Base-by-base conservation (phyloP, 1,140 invertebrate species). In the Adoxophyes honmai region DNA sequence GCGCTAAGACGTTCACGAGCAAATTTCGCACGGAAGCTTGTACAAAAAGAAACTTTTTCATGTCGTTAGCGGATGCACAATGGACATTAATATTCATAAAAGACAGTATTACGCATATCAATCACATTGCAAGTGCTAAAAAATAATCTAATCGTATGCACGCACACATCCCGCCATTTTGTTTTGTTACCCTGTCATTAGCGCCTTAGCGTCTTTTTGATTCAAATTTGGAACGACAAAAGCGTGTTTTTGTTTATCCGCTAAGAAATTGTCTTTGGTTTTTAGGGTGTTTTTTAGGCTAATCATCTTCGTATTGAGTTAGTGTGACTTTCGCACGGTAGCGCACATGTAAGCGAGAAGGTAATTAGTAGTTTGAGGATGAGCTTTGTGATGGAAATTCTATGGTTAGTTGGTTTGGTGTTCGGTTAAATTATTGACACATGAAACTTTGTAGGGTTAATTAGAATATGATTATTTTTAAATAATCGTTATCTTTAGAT, bases 171-270 rank as follows among this genome's bases (percentile, higher is more conserved):
- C 68, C 68, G 61, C 60, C 64, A 59, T 71, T 75, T 78, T 69
- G 64, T 69, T 57, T 73, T 70, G 21, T 64, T 48, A 56, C 53
- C 68, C 70, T 76, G 65, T 79, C 78, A 82, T 82, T 82, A 79
- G 73, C 75, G 75, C 67, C 69, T 71, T 76, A n/a, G 34, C 44
- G 18, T 44, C 56, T 38, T 18, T 37, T 42, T 71, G 16, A 68
- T 73, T 70, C 65, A 73, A 73, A 75, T 75, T 64, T 62, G n/a
- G 54, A 62, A 62, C 58, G 55, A 70, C 72, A 78, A 70, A 62
- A 59, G 59, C 38, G 14, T 73, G 68, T 81, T 81, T 79, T 79
- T 79, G 76, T 81, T 81, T 79, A 81, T 78, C 73, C 64, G 60
- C 64, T 59, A 68, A 64, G 67, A 62, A 67, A 70, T 66, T 64